A percentile compares a stretch with the other conserved stretches of the same genome.
phyloP scores from a whole-genome alignment of 2,888 invertebrate species.

The Epistrophe eligans region DNA sequence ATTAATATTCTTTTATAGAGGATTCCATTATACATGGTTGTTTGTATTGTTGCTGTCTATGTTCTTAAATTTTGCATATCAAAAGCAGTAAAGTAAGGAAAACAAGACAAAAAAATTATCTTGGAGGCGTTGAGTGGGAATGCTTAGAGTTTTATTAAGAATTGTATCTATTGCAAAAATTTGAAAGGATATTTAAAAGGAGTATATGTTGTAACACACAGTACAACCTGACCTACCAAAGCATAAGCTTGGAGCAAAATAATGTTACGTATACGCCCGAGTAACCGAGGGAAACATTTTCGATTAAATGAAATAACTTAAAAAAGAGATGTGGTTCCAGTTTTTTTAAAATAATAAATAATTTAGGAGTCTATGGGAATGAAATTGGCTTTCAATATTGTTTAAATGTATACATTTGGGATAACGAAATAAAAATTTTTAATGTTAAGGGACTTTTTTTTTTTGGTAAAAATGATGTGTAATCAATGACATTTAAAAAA shows the following conservation, averaged over 20 bases:
- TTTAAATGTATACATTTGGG: too few species aligned
- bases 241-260: not conserved
- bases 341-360: too few species aligned
- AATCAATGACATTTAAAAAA: too few species aligned
- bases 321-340: not conserved
- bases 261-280: not conserved
- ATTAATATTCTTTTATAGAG: slow-evolving; percentile 41
- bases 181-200: not conserved
- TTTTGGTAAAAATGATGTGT: too few species aligned
- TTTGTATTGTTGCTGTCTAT: slow-evolving; percentile 4
- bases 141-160: not conserved
- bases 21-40: slow-evolving; percentile 13
- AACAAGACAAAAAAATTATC: not conserved
- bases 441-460: too few species aligned
- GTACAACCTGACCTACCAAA: not conserved
- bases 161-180: not conserved
- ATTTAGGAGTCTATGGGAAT: too few species aligned
- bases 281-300: not conserved
- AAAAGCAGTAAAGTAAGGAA: slow-evolving; percentile 11
- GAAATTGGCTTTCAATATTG: too few species aligned
- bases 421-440: too few species aligned
- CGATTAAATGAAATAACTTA: not conserved
- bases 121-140: not conserved
- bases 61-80: slow-evolving; percentile 6
- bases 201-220: not conserved